Percentiles rank a stretch among this genome's conserved stretches.
Conservation (phyloP, 2,797 vertebrate genomes). For the Enteromius viviparus region DNA sequence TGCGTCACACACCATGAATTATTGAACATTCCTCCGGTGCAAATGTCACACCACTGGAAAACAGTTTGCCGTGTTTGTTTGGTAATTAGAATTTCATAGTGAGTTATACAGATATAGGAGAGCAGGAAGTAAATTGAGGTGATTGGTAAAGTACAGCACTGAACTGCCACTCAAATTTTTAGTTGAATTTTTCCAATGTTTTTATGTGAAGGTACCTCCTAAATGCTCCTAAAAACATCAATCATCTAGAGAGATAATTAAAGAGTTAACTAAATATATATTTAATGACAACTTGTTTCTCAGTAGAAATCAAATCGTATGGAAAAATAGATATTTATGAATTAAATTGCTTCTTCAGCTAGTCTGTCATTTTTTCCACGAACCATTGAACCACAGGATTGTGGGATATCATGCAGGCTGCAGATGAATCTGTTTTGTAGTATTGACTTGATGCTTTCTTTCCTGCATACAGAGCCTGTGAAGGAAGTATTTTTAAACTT, state of each 20-base stretch:
- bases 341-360: background rate
- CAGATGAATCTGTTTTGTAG: background rate
- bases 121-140: conserved; percentile 18
- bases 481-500: background rate
- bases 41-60: conserved; percentile 82
- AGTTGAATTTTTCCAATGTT: no score
- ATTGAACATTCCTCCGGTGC: conserved; percentile 79
- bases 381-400: conserved; percentile 18
- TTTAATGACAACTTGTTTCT: background rate
- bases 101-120: conserved; percentile 75
- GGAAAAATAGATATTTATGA: background rate
- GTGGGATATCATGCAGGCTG: background rate
- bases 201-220: background rate
- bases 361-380: background rate
- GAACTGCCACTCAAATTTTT: conserved; percentile 10
- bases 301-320: conserved; percentile 1
- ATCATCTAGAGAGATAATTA: background rate
- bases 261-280: background rate
- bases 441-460: background rate
- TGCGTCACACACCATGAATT: conserved; percentile 72
- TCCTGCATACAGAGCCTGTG: background rate
- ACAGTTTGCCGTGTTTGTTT: conserved; percentile 73
- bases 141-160: conserved; percentile 19
- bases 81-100: conserved; percentile 82
- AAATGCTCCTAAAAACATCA: background rate